These are phyloP conservation scores for Patella ulyssiponensis DNA, from an alignment of 2,888 invertebrate genomes.

Conservation along the genomic window DNA sequence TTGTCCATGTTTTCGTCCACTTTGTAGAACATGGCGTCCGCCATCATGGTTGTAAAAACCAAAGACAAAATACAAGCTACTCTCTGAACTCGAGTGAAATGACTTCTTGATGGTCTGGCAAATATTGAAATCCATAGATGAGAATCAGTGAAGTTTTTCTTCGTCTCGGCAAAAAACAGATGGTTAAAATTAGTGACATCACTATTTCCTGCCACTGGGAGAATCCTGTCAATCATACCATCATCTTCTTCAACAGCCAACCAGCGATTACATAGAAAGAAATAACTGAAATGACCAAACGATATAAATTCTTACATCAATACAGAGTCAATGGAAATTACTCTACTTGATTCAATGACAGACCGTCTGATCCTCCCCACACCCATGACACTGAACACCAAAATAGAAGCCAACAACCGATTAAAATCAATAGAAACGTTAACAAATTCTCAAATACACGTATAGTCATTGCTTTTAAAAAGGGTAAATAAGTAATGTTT, in stretches of 20 bases:
- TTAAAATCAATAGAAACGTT: no score
- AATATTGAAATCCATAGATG: conserved; percentile 74
- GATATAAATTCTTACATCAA: no score
- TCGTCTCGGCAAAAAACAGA: conserved; percentile 60
- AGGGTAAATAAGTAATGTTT: neutral
- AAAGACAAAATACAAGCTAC: conserved; percentile 70
- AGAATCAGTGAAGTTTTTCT: conserved; percentile 68
- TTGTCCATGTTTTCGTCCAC: conserved; percentile 37
- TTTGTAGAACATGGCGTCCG: conserved; percentile 72
- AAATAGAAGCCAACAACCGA: no score
- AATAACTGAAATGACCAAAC: conserved; percentile 39
- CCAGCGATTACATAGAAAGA: conserved; percentile 70
- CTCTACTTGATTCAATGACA: no score
- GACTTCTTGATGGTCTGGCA: conserved; percentile 69
- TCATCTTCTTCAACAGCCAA: conserved; percentile 58
- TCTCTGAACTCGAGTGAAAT: conserved; percentile 70
- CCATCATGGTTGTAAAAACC: conserved; percentile 72
- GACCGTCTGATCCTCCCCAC: no score
- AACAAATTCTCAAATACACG: no score
- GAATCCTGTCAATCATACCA: conserved; percentile 49
- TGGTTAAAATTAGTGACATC: conserved; percentile 52
- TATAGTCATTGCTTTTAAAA: no score
- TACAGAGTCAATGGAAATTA: no score
- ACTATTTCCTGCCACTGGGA: conserved; percentile 48
- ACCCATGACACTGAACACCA: no score